These are phyloP conservation scores for Cynodonichthys magdalenae DNA, from an alignment of 2,797 vertebrate species.

Conservation along the genomic window DNA sequence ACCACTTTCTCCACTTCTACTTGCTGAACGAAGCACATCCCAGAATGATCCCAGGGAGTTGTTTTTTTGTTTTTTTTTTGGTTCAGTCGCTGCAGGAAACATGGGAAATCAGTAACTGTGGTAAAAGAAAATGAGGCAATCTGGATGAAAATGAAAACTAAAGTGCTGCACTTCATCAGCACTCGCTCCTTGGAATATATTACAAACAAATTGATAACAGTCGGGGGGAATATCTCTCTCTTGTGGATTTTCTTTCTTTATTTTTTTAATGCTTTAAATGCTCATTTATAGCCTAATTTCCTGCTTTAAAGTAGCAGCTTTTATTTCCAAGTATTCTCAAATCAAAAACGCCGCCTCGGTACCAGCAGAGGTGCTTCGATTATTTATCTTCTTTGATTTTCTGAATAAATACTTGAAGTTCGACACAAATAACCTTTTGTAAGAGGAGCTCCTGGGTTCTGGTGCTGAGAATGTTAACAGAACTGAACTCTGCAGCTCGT, in stretches of 20 bases:
- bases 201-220: slow-evolving; percentile 36
- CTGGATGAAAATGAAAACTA: slow-evolving; percentile 27
- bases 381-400: not conserved
- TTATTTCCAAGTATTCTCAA: slow-evolving; percentile 9
- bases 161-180: slow-evolving; percentile 39
- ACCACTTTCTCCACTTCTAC: not conserved
- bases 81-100: not conserved
- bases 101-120: slow-evolving; percentile 31
- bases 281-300: slow-evolving; percentile 38
- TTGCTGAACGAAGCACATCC: not conserved
- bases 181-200: slow-evolving; percentile 28
- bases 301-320: slow-evolving; percentile 6
- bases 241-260: slow-evolving; percentile 25
- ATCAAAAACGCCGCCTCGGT: slow-evolving; percentile 13
- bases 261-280: slow-evolving; percentile 36
- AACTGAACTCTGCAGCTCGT: not conserved
- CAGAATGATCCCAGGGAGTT: not conserved
- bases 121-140: slow-evolving; percentile 44
- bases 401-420: slow-evolving; percentile 4
- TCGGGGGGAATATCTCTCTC: slow-evolving; percentile 23
- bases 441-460: not conserved
- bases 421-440: not conserved
- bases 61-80: not conserved
- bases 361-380: not conserved
- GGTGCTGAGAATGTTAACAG: not conserved